These are phyloP conservation scores for Coreoperca whiteheadi DNA, from an alignment of 2,113 vertebrate genomes.

Conservation along the genomic window DNA sequence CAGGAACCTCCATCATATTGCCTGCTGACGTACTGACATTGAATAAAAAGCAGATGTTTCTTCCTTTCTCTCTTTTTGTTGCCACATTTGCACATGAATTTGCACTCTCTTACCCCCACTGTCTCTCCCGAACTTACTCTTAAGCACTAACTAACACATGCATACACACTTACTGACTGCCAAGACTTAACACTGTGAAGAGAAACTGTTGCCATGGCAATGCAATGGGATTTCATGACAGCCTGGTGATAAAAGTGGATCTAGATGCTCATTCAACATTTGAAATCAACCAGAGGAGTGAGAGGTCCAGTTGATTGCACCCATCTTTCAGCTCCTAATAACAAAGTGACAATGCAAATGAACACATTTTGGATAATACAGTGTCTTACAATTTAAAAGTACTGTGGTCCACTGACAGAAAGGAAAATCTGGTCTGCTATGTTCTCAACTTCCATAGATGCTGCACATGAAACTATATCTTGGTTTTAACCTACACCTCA, in stretches of 20 bases:
- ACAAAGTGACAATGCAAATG: background rate
- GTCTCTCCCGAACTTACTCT: background rate
- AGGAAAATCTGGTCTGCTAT: background rate
- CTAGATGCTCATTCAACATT: too few species aligned
- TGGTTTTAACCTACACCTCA: background rate
- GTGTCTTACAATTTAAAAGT: background rate
- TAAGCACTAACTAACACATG: background rate
- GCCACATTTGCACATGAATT: conserved; percentile 17
- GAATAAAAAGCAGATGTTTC: background rate
- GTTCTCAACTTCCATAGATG: background rate
- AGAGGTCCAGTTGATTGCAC: too few species aligned
- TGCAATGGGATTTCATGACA: background rate
- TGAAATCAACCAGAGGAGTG: too few species aligned
- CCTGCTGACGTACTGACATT: background rate
- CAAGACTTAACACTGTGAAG: conserved; percentile 41
- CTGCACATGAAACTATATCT: too few species aligned
- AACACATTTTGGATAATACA: background rate
- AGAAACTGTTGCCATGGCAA: conserved; percentile 70
- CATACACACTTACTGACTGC: conserved; percentile 28
- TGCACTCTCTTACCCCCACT: background rate
- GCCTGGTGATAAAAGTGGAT: background rate
- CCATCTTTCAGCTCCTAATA: background rate
- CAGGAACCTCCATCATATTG: background rate
- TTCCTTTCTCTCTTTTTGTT: background rate
- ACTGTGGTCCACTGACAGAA: background rate